Evolutionary conservation across 2,888 invertebrate genomes (phyloP), one percentile per base, ranked within the genome.

Genomic region (Limenitis camilla): DNA sequence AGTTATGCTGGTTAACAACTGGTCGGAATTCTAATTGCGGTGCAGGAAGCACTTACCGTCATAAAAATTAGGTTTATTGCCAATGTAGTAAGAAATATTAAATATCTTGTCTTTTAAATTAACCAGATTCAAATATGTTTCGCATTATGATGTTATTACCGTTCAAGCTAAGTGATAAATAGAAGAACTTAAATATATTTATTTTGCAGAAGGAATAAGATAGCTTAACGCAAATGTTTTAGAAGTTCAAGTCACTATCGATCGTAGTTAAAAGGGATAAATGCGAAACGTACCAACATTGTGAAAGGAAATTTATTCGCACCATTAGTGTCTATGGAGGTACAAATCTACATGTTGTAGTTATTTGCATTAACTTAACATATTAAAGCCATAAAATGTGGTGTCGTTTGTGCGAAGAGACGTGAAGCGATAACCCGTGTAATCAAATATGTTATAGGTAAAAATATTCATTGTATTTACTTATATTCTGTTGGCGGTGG

Each of bases 311-410:
- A 72, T 65, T 70, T 72, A 72, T 70, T 67, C 63, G 56, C 61
- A 53, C 62, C 68, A 69, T 71, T 68, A 66, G 61, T 61, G 61
- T 62, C 55, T 61, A 59, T 61, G 58, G 59, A 59, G 61, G 61
- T 64, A 65, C 63, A 66, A 62, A 63, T 66, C 61, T 70, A 69
- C 66, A 66, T 65, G 61, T 63, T 68, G 66, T 69, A 60, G 69
- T 67, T 75, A 80, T 80, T 81, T 79, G 76, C 78, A 81, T 81
- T 72, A 74, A 74, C 71, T 81, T 82, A 73, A 78, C 80, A 81
- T 81, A 81, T 78, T 78, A 78, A 75, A 72, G 64, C 71, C 67
- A 72, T 76, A 75, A 76, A 76, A 66, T 62, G 66, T 62, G 64
- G 69, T 76, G 76, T 67, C 69, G 74, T 68, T 72, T 73, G 71